Conservation (phyloP, 1,140 invertebrate species). For the Drosophila tani region DNA sequence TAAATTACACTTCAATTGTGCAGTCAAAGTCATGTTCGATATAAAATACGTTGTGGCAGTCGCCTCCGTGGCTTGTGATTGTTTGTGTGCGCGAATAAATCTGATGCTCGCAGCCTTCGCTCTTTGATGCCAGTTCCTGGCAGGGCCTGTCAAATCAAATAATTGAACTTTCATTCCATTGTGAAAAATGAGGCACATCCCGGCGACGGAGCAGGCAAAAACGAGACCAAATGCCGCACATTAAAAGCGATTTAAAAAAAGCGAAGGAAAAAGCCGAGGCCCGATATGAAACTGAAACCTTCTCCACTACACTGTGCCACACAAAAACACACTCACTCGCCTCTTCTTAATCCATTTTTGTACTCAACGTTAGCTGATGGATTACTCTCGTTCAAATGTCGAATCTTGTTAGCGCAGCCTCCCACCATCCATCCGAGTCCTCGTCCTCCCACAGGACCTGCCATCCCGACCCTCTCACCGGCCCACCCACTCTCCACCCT, state of each 20-base stretch:
- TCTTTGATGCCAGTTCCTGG: constrained; percentile 50
- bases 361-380: constrained; percentile 75
- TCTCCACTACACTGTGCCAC: background rate
- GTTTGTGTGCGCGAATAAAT: constrained; percentile 33
- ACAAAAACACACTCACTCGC: constrained; percentile 31
- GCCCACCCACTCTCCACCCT: background rate
- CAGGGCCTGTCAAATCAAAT: constrained; percentile 77
- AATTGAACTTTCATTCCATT: constrained; percentile 81
- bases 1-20: constrained; percentile 76
- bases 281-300: constrained; percentile 58
- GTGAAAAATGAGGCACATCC: constrained; percentile 73
- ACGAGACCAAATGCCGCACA: constrained; percentile 68
- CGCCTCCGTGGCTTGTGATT: constrained; percentile 18
- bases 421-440: constrained; percentile 12
- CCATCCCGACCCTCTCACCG: too few relatives aligned
- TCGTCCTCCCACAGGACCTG: background rate
- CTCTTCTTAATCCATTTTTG: constrained; percentile 80
- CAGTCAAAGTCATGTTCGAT: constrained; percentile 65
- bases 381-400: constrained; percentile 81
- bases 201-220: constrained; percentile 27
- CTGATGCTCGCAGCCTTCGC: constrained; percentile 41
- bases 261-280: constrained; percentile 14
- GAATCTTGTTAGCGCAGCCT: constrained; percentile 75
- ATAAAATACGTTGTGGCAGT: constrained; percentile 60
- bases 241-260: constrained; percentile 71